Conservation (phyloP, 2,888 invertebrate species). For the Tetragonisca angustula region DNA sequence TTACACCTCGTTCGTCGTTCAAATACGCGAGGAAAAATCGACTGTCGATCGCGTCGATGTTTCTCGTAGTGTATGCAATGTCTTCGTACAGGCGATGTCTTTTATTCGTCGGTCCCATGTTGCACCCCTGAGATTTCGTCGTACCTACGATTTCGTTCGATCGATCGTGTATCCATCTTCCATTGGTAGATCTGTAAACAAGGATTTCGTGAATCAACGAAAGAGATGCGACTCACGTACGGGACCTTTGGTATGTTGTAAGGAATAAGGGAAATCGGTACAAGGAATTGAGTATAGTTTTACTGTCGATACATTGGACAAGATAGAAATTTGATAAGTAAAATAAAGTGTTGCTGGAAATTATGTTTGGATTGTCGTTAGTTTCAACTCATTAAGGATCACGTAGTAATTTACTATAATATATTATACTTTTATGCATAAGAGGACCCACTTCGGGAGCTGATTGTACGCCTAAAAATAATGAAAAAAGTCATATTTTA, state of each 20-base stretch:
- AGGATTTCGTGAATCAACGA: neutral
- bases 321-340: neutral
- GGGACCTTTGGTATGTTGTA: slow-evolving; percentile 58
- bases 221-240: slow-evolving; percentile 40
- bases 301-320: neutral
- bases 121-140: slow-evolving; percentile 6
- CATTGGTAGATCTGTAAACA: neutral
- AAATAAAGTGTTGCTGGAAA: neutral
- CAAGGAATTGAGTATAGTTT: neutral
- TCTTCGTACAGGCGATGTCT: neutral
- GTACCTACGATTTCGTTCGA: slow-evolving; percentile 13
- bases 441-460: too few relatives aligned
- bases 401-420: too few relatives aligned
- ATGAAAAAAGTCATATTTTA: too few relatives aligned
- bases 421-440: too few relatives aligned
- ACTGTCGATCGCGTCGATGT: neutral
- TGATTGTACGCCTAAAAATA: too few relatives aligned
- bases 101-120: slow-evolving; percentile 6
- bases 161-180: neutral
- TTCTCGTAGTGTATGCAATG: neutral
- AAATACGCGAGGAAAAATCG: neutral
- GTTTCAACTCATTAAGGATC: neutral
- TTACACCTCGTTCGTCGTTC: slow-evolving; percentile 10
- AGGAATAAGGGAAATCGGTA: neutral
- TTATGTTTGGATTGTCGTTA: neutral